Conservation (phyloP, 2,888 invertebrate species). For the Asteroscopus sphinx region DNA sequence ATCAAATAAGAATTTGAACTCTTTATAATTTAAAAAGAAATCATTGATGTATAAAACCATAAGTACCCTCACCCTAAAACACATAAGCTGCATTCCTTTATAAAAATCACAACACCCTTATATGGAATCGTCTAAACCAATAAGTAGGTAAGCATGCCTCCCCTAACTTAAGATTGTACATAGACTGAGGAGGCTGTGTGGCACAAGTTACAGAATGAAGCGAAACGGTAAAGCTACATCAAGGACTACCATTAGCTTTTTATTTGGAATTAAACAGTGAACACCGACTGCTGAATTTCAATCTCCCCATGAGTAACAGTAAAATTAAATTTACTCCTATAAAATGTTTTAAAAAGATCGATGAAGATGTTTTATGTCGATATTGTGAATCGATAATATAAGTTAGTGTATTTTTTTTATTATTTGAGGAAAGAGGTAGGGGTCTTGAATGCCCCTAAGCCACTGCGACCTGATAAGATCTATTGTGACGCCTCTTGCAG, state of each 20-base stretch:
- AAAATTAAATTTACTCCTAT: too few species aligned
- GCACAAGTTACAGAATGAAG: slow-evolving; percentile 36
- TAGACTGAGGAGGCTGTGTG: slow-evolving; percentile 35
- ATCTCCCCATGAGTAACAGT: too few species aligned
- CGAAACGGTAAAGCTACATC: neutral
- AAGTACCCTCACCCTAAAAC: slow-evolving; percentile 21
- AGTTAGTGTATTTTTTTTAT: too few species aligned
- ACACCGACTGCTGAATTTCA: too few species aligned
- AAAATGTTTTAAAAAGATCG: too few species aligned
- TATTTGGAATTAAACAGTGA: too few species aligned
- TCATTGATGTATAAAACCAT: slow-evolving; percentile 28
- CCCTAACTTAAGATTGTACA: slow-evolving; percentile 64
- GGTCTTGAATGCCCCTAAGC: too few species aligned
- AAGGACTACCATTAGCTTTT: neutral
- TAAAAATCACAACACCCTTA: slow-evolving; percentile 67
- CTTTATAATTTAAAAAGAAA: slow-evolving; percentile 22
- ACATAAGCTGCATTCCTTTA: slow-evolving; percentile 65
- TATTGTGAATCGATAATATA: too few species aligned
- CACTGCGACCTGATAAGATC: too few species aligned
- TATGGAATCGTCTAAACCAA: slow-evolving; percentile 71
- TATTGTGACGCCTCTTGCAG: too few species aligned
- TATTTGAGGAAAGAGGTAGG: too few species aligned
- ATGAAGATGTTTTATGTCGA: too few species aligned
- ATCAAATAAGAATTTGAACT: slow-evolving; percentile 35
- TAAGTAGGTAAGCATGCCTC: slow-evolving; percentile 70